These are phyloP conservation scores for Alviniconcha strummeri DNA, from an alignment of 2,888 invertebrate genomes.

Conservation along the genomic window DNA sequence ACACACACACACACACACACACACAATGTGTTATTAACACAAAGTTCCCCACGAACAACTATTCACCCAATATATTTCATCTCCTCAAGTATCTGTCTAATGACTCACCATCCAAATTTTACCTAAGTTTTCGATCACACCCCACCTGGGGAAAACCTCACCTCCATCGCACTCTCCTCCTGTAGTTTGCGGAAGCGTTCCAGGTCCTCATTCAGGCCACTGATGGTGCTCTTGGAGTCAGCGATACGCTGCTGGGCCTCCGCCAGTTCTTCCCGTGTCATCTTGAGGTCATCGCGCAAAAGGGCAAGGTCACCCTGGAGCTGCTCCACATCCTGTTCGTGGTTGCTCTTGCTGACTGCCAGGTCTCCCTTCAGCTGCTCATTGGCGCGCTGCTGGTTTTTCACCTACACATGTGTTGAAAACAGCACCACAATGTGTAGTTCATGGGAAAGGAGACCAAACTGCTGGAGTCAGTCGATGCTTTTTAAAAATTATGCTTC, in stretches of 20 bases:
- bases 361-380: conserved; percentile 69
- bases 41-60: no score
- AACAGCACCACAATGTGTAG: no score
- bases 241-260: conserved; percentile 56
- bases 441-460: no score
- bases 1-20: not conserved
- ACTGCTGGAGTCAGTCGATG: no score
- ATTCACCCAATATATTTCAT: no score
- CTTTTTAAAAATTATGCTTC: no score
- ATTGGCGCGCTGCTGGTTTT: conserved; percentile 64
- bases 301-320: conserved; percentile 62
- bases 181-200: conserved; percentile 57
- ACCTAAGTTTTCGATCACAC: no score
- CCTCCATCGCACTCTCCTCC: conserved; percentile 61
- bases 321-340: conserved; percentile 63
- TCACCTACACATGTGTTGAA: conserved; percentile 50
- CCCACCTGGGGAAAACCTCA: conserved; percentile 28
- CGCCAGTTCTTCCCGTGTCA: conserved; percentile 53
- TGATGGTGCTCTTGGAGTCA: conserved; percentile 56
- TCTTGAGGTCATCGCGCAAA: conserved; percentile 57
- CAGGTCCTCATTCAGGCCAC: conserved; percentile 59
- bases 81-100: no score
- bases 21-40: not conserved
- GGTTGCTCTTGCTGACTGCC: conserved; percentile 55
- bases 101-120: no score